A percentile compares a stretch with the other conserved stretches of the same genome.
These are phyloP conservation scores for Cheilosia impressa DNA, from an alignment of 2,888 invertebrate genomes.

Conservation along the genomic window DNA sequence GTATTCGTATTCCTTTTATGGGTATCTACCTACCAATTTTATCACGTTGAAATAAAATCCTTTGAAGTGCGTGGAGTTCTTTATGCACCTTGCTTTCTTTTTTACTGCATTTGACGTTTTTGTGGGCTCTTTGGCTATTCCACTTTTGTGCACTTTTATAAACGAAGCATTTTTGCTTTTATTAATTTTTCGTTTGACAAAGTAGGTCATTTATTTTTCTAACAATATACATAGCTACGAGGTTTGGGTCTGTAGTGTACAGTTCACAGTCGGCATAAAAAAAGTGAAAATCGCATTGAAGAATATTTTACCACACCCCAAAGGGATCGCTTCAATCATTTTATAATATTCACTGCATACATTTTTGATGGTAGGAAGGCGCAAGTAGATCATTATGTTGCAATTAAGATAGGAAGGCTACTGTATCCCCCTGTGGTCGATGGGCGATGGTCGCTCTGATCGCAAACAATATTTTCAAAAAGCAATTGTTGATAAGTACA, in stretches of 20 bases:
- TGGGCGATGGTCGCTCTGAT: too few relatives aligned
- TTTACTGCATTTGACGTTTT: constrained; percentile 30
- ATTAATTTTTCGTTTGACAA: constrained; percentile 26
- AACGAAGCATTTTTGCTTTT: constrained; percentile 12
- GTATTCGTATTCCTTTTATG: constrained; percentile 14
- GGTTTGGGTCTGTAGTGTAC: constrained; percentile 39
- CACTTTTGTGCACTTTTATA: constrained; percentile 57
- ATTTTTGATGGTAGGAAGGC: neutral
- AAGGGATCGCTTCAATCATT: constrained; percentile 38
- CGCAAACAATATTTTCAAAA: too few relatives aligned
- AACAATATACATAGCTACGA: constrained; percentile 39
- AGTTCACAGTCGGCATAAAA: constrained; percentile 30
- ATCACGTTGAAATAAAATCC: constrained; percentile 16
- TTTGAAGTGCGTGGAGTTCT: constrained; percentile 56
- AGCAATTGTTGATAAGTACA: too few relatives aligned
- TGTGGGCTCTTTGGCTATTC: constrained; percentile 12
- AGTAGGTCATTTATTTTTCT: constrained; percentile 71
- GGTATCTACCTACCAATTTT: constrained; percentile 4
- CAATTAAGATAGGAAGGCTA: too few relatives aligned
- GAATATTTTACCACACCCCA: constrained; percentile 15
- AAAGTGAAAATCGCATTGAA: constrained; percentile 2
- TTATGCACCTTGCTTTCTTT: constrained; percentile 41
- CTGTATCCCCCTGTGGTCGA: too few relatives aligned
- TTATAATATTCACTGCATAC: constrained; percentile 15
- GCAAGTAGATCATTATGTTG: too few relatives aligned